Evolutionary conservation across 2,888 invertebrate species (phyloP).

Genomic region (Tipula lateralis): DNA sequence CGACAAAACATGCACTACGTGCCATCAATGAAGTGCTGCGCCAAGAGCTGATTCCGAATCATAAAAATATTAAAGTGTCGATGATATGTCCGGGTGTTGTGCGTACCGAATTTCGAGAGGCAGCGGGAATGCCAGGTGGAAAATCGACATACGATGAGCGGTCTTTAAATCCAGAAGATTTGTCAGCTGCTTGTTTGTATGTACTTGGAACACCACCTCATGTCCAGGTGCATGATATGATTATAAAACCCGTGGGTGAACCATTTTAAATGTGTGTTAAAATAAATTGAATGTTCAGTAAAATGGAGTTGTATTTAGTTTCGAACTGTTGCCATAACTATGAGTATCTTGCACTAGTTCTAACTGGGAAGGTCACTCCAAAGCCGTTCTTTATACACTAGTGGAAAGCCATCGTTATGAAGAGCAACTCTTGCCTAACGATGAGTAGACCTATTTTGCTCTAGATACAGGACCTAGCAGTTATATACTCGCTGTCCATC

Average conservation of each 20-base stretch:
- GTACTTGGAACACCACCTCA: neutral
- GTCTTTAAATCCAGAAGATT: neutral
- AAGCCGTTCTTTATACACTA: too few relatives aligned
- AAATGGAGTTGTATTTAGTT: too few relatives aligned
- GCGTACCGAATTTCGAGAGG: neutral
- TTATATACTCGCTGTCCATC: too few relatives aligned
- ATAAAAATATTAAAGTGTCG: neutral
- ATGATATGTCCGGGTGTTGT: constrained; percentile 26
- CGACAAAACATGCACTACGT: constrained; percentile 41
- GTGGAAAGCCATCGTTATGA: too few relatives aligned
- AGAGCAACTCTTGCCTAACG: too few relatives aligned
- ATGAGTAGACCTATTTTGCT: too few relatives aligned
- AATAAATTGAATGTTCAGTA: neutral
- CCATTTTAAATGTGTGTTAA: neutral
- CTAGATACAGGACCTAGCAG: too few relatives aligned
- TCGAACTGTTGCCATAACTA: too few relatives aligned
- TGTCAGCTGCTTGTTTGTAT: neutral
- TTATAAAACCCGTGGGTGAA: constrained; percentile 20
- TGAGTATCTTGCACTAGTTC: too few relatives aligned
- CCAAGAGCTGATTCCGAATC: constrained; percentile 38
- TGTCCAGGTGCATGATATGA: constrained; percentile 15
- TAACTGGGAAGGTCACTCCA: too few relatives aligned
- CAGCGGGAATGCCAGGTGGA: neutral
- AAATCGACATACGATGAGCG: neutral
- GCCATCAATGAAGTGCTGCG: constrained; percentile 42